Evolutionary conservation across 2,888 invertebrate species (phyloP).

Genomic region (Sinopyrophorus schimmeli): DNA sequence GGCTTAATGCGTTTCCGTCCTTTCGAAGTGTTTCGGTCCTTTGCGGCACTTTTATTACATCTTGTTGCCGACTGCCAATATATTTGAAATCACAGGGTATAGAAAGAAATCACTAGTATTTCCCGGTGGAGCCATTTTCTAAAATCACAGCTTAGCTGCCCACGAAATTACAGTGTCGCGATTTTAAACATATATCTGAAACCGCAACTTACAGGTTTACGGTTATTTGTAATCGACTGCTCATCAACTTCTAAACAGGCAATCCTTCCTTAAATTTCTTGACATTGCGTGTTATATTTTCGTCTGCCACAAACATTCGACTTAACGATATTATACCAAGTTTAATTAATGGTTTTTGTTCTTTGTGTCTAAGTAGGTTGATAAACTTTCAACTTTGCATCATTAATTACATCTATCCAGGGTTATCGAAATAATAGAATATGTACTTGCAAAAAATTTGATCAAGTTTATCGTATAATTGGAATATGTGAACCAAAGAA

Average conservation of each 20-base stretch:
- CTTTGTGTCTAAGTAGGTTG: too few relatives aligned
- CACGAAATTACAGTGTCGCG: constrained; percentile 54
- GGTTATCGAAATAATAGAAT: constrained; percentile 38
- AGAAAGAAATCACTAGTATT: constrained; percentile 52
- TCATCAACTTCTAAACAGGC: constrained; percentile 25
- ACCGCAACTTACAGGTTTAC: constrained; percentile 39
- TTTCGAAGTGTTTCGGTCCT: constrained; percentile 38
- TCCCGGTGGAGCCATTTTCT: constrained; percentile 54
- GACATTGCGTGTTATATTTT: not conserved
- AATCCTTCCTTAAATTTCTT: constrained; percentile 18
- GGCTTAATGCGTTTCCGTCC: constrained; percentile 43
- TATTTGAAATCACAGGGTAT: constrained; percentile 57
- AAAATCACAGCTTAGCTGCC: constrained; percentile 55
- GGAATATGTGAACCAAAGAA: too few relatives aligned
- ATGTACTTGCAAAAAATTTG: constrained; percentile 37
- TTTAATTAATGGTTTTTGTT: too few relatives aligned
- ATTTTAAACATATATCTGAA: constrained; percentile 40
- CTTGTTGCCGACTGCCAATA: constrained; percentile 57
- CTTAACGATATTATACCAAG: too few relatives aligned
- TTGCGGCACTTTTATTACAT: constrained; percentile 54
- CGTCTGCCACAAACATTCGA: too few relatives aligned
- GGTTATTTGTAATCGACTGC: constrained; percentile 31
- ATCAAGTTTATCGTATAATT: too few relatives aligned
- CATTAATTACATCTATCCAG: constrained; percentile 40
- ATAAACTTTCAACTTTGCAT: too few relatives aligned